A percentile compares a stretch with the other conserved stretches of the same genome.
Evolutionary conservation across 2,888 invertebrate genomes (phyloP).

Genomic region (Lochmaea capreae): DNA sequence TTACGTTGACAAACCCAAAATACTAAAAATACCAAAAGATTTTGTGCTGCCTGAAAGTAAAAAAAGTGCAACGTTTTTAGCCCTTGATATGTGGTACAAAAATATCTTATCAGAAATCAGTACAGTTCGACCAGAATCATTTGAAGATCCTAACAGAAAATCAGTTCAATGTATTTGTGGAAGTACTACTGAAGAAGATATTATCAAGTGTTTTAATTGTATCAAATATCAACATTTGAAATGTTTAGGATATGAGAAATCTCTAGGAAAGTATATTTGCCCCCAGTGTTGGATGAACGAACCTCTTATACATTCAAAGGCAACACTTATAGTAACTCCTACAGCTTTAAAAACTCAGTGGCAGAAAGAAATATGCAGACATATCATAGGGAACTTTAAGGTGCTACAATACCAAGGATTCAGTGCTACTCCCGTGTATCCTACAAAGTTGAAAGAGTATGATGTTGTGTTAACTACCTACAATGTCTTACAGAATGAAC

Average conservation of each 20-base stretch:
- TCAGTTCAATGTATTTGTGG: constrained; percentile 66
- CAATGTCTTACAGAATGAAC: constrained; percentile 71
- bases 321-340: constrained; percentile 81
- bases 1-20: constrained; percentile 46
- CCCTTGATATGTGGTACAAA: constrained; percentile 59
- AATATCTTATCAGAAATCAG: constrained; percentile 51
- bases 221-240: constrained; percentile 71
- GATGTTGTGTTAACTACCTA: constrained; percentile 83
- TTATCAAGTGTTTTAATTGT: constrained; percentile 70
- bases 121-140: constrained; percentile 30
- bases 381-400: constrained; percentile 68
- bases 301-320: constrained; percentile 68
- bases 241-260: constrained; percentile 68
- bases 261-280: constrained; percentile 67
- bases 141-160: constrained; percentile 22
- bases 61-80: constrained; percentile 52
- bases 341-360: constrained; percentile 76
- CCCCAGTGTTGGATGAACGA: constrained; percentile 74
- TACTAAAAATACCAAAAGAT: constrained; percentile 50
- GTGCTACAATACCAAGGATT: constrained; percentile 70
- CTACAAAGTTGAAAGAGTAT: constrained; percentile 71
- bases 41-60: constrained; percentile 48
- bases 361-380: constrained; percentile 76
- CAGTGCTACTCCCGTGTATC: constrained; percentile 70
- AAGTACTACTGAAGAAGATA: constrained; percentile 49